Percentiles rank a stretch among this genome's conserved stretches.
These are phyloP conservation scores for Triplophysa yarkandensis DNA, from an alignment of 2,797 vertebrate genomes.

Conservation along the genomic window DNA sequence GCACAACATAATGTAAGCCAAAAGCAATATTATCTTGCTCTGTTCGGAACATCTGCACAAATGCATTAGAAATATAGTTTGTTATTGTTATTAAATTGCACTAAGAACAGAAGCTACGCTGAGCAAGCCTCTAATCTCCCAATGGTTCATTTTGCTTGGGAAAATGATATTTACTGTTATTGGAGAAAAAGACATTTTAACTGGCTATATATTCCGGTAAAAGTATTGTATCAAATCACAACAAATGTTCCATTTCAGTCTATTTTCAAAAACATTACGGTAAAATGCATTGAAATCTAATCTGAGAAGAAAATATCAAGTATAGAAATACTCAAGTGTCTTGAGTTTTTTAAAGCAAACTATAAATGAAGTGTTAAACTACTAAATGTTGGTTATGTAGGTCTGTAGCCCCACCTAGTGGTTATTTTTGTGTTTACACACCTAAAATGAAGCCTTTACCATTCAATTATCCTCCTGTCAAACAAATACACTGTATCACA, in stretches of 20 bases:
- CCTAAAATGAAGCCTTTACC: neutral
- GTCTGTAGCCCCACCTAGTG: constrained; percentile 6
- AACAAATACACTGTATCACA: neutral
- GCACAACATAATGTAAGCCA: neutral
- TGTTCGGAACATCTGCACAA: constrained; percentile 9
- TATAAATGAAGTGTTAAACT: neutral
- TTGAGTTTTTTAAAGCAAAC: neutral
- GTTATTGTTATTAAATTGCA: constrained; percentile 25
- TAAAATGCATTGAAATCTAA: neutral
- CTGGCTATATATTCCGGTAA: neutral
- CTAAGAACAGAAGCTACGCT: constrained; percentile 5
- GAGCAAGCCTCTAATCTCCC: constrained; percentile 19
- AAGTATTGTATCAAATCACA: neutral
- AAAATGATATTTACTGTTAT: constrained; percentile 35
- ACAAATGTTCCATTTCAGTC: neutral
- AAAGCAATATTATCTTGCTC: constrained; percentile 19
- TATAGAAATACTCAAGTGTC: neutral
- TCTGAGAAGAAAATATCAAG: neutral
- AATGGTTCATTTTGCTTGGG: constrained; percentile 11
- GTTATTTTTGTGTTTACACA: neutral
- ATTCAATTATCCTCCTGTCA: neutral
- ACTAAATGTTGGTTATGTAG: neutral
- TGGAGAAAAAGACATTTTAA: constrained; percentile 10
- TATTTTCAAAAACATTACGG: neutral
- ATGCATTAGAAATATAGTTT: constrained; percentile 12